Conservation (phyloP, 2,797 vertebrate genomes). For the Smutsia gigantea region DNA sequence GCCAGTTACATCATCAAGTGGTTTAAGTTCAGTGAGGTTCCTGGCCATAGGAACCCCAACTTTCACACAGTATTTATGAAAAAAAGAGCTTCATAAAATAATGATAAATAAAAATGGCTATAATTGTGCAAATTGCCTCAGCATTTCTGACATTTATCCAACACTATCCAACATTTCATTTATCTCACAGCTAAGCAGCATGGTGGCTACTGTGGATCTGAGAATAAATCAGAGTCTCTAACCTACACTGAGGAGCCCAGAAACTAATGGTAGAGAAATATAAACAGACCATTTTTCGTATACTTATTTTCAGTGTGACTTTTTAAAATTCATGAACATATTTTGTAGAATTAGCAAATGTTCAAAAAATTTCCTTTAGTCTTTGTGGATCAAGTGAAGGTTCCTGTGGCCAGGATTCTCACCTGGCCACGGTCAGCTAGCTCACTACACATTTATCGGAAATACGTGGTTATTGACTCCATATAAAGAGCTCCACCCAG, state of each 20-base stretch:
- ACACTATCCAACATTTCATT: background rate
- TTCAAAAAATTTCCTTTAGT: background rate
- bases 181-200: background rate
- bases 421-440: too few relatives aligned
- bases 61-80: background rate
- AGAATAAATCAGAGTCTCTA: background rate
- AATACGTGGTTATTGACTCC: too few relatives aligned
- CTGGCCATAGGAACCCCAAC: too few relatives aligned
- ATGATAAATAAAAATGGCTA: background rate
- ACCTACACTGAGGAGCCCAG: background rate
- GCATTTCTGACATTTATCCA: too few relatives aligned
- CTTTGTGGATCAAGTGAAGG: too few relatives aligned
- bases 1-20: too few relatives aligned
- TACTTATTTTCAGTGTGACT: background rate
- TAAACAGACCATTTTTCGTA: background rate
- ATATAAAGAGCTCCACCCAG: too few relatives aligned
- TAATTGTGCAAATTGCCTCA: background rate
- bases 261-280: background rate
- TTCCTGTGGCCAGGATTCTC: too few relatives aligned
- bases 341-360: slow-evolving; percentile 44
- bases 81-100: background rate
- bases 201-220: background rate
- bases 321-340: slow-evolving; percentile 22
- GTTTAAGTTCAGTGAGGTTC: too few relatives aligned
- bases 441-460: too few relatives aligned